A percentile compares a stretch with the other conserved stretches of the same genome.
Evolutionary conservation across 1,140 invertebrate species (phyloP).

Genomic region (Nasonia giraulti): DNA sequence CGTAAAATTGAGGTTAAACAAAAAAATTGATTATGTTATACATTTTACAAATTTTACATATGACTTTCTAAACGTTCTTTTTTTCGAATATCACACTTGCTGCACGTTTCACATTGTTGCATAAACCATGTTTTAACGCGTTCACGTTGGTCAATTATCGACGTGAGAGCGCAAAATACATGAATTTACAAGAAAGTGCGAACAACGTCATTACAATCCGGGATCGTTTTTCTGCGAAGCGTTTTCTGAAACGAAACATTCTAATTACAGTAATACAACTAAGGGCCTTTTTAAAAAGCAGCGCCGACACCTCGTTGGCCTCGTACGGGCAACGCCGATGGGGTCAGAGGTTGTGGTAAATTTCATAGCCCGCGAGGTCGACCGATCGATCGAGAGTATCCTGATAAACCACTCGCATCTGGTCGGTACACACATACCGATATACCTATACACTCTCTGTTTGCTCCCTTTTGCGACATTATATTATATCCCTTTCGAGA

Average conservation of each 20-base stretch:
- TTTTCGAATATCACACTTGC: background rate
- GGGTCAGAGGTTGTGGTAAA: slow-evolving; percentile 20
- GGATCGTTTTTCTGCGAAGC: background rate
- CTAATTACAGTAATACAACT: slow-evolving; percentile 6
- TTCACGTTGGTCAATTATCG: slow-evolving; percentile 5
- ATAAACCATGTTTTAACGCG: background rate
- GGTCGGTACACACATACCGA: background rate
- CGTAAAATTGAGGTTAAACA: background rate
- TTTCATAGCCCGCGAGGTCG: background rate
- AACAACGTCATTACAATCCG: slow-evolving; percentile 10
- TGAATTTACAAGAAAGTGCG: background rate
- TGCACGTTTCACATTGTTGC: background rate
- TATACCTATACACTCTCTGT: background rate
- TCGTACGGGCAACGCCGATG: background rate
- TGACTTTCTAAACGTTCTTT: background rate
- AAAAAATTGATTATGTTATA: background rate
- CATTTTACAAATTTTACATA: background rate
- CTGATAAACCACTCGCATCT: background rate
- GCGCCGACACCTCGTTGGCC: slow-evolving; percentile 9
- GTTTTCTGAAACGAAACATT: slow-evolving; percentile 13
- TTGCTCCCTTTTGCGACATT: background rate
- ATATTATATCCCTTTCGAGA: background rate
- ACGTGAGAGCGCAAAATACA: background rate
- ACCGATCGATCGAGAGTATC: background rate
- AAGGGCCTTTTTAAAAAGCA: background rate